Evolutionary conservation across 2,888 invertebrate genomes (phyloP).

Genomic region (Netelia virgata): DNA sequence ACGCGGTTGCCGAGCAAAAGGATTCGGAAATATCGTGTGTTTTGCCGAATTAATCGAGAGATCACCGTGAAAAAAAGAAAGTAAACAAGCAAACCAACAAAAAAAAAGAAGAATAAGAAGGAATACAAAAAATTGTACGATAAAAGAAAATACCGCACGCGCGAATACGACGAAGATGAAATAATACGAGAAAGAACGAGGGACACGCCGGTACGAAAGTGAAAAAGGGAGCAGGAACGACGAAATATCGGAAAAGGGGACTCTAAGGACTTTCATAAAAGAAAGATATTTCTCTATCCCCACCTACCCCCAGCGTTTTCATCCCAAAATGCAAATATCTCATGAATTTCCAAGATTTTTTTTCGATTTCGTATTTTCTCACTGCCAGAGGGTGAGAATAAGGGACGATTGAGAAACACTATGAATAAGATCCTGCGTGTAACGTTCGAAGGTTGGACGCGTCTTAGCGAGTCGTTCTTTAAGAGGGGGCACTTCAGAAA

Average conservation of each 20-base stretch:
- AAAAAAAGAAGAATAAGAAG: slow-evolving; percentile 46
- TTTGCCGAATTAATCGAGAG: slow-evolving; percentile 22
- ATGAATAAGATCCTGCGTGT: background rate
- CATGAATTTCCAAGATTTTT: no score
- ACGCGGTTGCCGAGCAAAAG: background rate
- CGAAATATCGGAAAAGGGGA: slow-evolving; percentile 13
- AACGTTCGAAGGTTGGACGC: no score
- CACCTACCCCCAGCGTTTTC: no score
- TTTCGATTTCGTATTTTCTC: no score
- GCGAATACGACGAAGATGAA: slow-evolving; percentile 19
- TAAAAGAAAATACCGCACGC: no score
- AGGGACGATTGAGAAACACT: background rate
- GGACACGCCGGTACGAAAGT: background rate
- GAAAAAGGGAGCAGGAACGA: background rate
- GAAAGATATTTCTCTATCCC: no score
- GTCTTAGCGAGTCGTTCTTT: no score
- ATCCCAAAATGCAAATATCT: background rate
- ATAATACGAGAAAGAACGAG: background rate
- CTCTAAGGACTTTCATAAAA: background rate
- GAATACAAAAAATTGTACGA: background rate
- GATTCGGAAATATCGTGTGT: slow-evolving; percentile 6
- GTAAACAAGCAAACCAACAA: background rate
- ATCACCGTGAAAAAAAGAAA: slow-evolving; percentile 12
- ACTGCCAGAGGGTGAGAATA: slow-evolving; percentile 5
- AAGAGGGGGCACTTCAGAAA: no score